Evolutionary conservation across 2,797 vertebrate species (phyloP).

Genomic region (Myiothlypis coronata): DNA sequence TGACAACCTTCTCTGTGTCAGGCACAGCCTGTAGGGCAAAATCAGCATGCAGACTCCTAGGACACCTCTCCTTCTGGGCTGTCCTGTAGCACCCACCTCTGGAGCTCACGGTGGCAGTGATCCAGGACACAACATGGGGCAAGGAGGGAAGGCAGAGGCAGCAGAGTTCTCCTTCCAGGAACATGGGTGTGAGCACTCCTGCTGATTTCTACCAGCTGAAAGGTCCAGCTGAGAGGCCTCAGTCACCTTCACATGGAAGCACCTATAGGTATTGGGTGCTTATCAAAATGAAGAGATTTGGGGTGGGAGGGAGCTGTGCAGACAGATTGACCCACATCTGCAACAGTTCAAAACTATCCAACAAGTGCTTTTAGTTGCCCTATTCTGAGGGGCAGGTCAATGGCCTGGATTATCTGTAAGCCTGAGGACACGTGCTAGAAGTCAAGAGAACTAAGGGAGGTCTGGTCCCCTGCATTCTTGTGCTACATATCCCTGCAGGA

Average conservation of each 20-base stretch:
- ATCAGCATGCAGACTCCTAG: neutral
- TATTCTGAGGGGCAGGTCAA: neutral
- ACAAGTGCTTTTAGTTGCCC: neutral
- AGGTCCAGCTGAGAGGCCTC: neutral
- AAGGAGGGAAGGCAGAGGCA: neutral
- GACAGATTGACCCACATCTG: neutral
- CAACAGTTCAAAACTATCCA: neutral
- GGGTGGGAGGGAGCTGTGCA: neutral
- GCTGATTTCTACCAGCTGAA: neutral
- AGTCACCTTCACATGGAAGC: neutral
- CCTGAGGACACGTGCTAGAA: neutral
- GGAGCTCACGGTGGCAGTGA: neutral
- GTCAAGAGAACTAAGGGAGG: neutral
- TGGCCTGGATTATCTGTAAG: neutral
- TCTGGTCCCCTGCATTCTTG: neutral
- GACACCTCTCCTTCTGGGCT: neutral
- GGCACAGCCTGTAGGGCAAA: neutral
- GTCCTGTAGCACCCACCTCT: neutral
- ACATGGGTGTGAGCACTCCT: neutral
- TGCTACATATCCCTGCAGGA: neutral
- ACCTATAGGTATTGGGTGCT: neutral
- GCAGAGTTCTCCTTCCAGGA: neutral
- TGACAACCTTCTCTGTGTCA: neutral
- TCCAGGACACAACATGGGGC: neutral
- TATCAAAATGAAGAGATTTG: neutral